Base-by-base conservation (phyloP, 2,113 vertebrate genomes). In the Eidolon helvum region DNA sequence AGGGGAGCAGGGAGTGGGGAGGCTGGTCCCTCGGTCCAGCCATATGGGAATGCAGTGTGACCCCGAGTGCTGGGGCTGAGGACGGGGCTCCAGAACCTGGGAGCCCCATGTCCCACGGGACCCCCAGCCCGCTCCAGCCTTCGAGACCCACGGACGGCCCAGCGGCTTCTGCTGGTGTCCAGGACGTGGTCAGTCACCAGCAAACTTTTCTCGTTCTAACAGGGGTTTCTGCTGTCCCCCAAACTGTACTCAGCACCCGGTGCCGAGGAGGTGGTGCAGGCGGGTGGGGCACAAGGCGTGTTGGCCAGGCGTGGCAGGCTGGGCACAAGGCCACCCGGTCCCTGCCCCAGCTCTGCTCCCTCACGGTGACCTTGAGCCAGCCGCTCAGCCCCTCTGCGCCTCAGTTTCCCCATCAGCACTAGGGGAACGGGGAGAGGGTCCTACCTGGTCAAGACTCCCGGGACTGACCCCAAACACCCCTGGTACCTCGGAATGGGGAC, bases 301-400 rank as follows among this genome's bases (percentile, higher is more conserved):
- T n/a, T 1, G 1, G 55, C 26, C 5, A 16, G 92, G 83, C 1
- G 43, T 75, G 71, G 74, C 63, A 50, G 63, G 68, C 63, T 71
- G 65, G 90, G 87, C 55, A 57, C 35, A 5, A n/a, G 78, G 61
- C 72, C 78, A 63, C 96, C 83, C 21, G 66, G 90, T 85, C 92
- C 89, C 50, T 5, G 7, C 33, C 87, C 57, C 40, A 40, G 50
- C 45, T 90, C 65, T 43, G n/a, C 45, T 45, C 71, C 72, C 59
- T 68, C 45, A 5, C 33, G 0, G 2, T 96, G 97, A 97, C 97
- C 97, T 97, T 97, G 97, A 97, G 50, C 50, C 55, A 50, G 92
- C 21, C 53, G 45, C 82, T 88, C 26, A 16, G n/a, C 40, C 83
- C 48, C 9, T 71, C 66, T 35, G 24, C 4, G 61, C 97, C 97